Percentiles rank a stretch among this genome's conserved stretches.
Conservation (phyloP, 2,888 invertebrate genomes). For the Rotaria macrura region DNA sequence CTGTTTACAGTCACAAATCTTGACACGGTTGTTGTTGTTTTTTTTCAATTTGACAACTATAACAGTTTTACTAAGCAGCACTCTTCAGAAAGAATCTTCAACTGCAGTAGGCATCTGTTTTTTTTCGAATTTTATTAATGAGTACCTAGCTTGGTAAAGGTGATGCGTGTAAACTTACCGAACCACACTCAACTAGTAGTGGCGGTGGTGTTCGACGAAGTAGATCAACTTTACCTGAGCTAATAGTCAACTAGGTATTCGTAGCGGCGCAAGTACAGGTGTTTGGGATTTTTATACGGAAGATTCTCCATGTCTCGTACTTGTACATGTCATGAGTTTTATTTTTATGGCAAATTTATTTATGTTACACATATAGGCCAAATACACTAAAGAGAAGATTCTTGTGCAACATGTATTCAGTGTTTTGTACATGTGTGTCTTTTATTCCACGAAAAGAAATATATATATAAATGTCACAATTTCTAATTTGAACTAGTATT, state of each 20-base stretch:
- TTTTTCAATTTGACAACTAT: neutral
- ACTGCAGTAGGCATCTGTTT: neutral
- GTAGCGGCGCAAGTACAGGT: conserved; percentile 61
- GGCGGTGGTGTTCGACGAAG: conserved; percentile 20
- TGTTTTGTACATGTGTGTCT: neutral
- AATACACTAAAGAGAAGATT: conserved; percentile 53
- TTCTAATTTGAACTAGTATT: neutral
- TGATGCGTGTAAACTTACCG: conserved; percentile 24
- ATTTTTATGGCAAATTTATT: conserved; percentile 98
- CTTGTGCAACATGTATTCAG: neutral
- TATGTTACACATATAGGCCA: conserved; percentile 99
- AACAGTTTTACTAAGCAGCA: neutral
- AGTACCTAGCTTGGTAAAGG: conserved; percentile 25
- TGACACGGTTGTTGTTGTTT: neutral
- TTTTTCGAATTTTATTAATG: neutral
- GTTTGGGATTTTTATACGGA: conserved; percentile 99
- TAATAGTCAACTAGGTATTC: conserved; percentile 15
- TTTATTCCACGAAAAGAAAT: neutral
- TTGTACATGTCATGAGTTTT: conserved; percentile 95
- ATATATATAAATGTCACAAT: too few species aligned
- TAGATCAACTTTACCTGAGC: conserved; percentile 1
- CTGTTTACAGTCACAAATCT: neutral
- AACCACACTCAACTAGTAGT: conserved; percentile 21
- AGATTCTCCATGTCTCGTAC: conserved; percentile 90
- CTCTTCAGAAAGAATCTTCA: neutral